Percentiles rank a stretch among this genome's conserved stretches.
Conservation (phyloP, 2,113 vertebrate genomes). For the Microcebus murinus region DNA sequence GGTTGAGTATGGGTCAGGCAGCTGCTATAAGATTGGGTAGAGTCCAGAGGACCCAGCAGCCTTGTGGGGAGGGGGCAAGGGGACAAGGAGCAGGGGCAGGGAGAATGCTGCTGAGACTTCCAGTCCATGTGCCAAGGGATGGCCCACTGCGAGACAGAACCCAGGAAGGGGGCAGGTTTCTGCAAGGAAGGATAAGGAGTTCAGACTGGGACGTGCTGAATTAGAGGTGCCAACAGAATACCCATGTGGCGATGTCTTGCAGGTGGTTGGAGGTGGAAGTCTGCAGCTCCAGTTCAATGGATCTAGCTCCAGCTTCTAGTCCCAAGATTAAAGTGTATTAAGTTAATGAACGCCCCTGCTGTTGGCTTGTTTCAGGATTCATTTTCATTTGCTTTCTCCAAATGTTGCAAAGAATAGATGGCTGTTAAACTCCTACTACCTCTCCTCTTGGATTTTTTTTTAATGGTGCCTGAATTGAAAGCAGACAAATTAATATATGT, state of each 20-base stretch:
- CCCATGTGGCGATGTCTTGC: neutral
- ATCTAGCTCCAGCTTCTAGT: neutral
- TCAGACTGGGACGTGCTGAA: neutral
- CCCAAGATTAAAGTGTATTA: neutral
- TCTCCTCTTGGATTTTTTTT: neutral
- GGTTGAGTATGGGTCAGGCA: neutral
- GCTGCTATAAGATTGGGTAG: neutral
- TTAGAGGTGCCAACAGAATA: neutral
- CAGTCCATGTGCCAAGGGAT: neutral
- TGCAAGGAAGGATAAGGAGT: neutral
- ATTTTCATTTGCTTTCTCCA: constrained; percentile 50
- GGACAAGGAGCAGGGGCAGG: rapidly evolving
- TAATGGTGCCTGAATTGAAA: constrained; percentile 11
- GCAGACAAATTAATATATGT: constrained; percentile 35
- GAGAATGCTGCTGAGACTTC: neutral
- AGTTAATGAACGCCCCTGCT: constrained; percentile 21
- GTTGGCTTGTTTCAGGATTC: neutral
- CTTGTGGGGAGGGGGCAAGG: neutral
- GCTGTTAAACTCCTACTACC: neutral
- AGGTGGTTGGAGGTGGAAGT: neutral
- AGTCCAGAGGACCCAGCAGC: neutral
- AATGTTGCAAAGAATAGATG: constrained; percentile 28
- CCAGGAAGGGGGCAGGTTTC: neutral
- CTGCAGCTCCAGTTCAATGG: neutral
- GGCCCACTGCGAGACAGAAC: rapidly evolving